These are phyloP conservation scores for Aplochiton taeniatus DNA, from an alignment of 2,797 vertebrate species.

Conservation along the genomic window DNA sequence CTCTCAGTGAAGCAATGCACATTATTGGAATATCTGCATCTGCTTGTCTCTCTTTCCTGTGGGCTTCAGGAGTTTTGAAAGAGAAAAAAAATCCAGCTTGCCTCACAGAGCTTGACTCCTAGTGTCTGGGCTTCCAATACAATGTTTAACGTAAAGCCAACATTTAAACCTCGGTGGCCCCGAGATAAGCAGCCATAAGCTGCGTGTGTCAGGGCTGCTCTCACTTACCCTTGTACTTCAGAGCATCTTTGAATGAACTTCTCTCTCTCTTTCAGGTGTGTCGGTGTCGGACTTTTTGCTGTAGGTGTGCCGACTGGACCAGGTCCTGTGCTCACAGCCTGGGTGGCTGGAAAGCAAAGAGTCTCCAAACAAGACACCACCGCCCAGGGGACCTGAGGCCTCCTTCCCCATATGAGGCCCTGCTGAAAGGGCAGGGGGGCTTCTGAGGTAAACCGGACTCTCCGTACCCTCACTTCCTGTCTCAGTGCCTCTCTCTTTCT, in stretches of 20 bases:
- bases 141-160: too few species aligned
- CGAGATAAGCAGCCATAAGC: too few species aligned
- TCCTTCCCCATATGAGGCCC: slow-evolving; percentile 78
- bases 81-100: too few species aligned
- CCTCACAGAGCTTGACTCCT: too few species aligned
- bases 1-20: too few species aligned
- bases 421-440: slow-evolving; percentile 80
- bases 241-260: not conserved
- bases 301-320: slow-evolving; percentile 57
- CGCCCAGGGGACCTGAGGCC: slow-evolving; percentile 72
- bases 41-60: too few species aligned
- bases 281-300: slow-evolving; percentile 73
- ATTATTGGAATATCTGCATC: too few species aligned
- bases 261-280: slow-evolving; percentile 65
- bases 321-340: slow-evolving; percentile 67
- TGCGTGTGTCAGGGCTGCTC: not conserved
- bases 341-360: slow-evolving; percentile 68
- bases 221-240: not conserved
- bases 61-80: too few species aligned
- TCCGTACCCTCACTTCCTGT: slow-evolving; percentile 2
- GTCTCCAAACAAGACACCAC: slow-evolving; percentile 72
- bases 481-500: slow-evolving; percentile 17
- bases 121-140: too few species aligned
- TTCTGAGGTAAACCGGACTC: slow-evolving; percentile 71
- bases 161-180: too few species aligned